A percentile compares a stretch with the other conserved stretches of the same genome.
These are phyloP conservation scores for Astreopora myriophthalma DNA, from an alignment of 64 coral and sea anemone genomes.

Conservation along the genomic window DNA sequence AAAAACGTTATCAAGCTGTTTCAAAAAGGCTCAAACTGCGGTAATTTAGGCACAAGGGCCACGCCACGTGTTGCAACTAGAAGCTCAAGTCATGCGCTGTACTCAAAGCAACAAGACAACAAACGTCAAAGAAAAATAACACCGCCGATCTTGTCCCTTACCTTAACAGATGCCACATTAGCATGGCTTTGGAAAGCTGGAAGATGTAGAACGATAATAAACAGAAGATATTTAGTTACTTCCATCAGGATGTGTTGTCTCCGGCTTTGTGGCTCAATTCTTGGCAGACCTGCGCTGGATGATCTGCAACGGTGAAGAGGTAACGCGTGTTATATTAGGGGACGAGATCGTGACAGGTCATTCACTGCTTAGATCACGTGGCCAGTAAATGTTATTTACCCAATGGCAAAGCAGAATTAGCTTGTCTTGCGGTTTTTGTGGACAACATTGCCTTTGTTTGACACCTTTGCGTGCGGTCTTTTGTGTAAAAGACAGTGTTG, in stretches of 20 bases:
- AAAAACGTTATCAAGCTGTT: neutral
- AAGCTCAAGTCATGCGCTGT: neutral
- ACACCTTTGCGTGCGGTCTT: neutral
- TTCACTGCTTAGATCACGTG: conserved; percentile 13
- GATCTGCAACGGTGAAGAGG: conserved; percentile 17
- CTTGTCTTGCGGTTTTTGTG: conserved; percentile 5
- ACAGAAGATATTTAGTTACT: neutral
- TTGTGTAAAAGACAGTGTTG: conserved; percentile 24
- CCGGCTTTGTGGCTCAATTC: neutral
- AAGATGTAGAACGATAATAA: neutral
- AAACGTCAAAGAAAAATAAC: neutral
- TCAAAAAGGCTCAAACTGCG: neutral
- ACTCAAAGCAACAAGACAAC: conserved; percentile 2
- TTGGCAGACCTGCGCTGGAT: neutral
- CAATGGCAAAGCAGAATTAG: conserved; percentile 5
- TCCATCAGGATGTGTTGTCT: neutral
- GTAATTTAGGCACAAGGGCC: no score
- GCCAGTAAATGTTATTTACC: neutral
- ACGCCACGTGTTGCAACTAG: conserved; percentile 18
- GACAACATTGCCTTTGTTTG: conserved; percentile 10
- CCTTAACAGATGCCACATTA: neutral
- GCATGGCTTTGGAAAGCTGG: neutral
- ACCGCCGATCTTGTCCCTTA: neutral
- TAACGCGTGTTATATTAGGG: conserved; percentile 1
- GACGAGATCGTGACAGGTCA: neutral